A percentile compares a stretch with the other conserved stretches of the same genome.
These are phyloP conservation scores for Drosophila funebris DNA, from an alignment of 1,140 invertebrate species.

Conservation along the genomic window DNA sequence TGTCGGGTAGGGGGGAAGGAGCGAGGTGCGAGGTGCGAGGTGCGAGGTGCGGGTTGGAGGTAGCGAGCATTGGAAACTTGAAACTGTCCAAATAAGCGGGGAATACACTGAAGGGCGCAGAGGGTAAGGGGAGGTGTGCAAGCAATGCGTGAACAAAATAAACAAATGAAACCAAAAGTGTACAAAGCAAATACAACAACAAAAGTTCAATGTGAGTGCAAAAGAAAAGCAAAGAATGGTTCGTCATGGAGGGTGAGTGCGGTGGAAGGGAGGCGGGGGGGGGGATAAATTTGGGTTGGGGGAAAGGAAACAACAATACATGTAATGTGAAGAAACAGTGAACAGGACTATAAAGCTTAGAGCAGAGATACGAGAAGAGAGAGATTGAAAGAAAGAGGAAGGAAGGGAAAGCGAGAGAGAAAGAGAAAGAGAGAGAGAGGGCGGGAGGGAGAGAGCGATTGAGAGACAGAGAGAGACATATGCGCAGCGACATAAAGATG, in stretches of 20 bases:
- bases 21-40: background rate
- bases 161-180: slow-evolving; percentile 51
- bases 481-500: background rate
- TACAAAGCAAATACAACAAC: slow-evolving; percentile 19
- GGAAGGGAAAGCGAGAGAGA: too few species aligned
- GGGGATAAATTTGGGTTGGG: background rate
- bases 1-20: background rate
- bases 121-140: background rate
- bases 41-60: background rate
- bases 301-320: background rate
- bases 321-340: background rate
- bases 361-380: background rate
- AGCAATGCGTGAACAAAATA: slow-evolving; percentile 51
- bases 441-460: too few species aligned
- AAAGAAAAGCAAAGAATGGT: too few species aligned
- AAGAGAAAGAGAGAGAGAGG: too few species aligned
- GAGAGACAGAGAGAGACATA: too few species aligned
- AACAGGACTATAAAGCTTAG: background rate
- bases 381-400: too few species aligned
- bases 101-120: too few species aligned
- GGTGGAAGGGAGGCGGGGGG: too few species aligned
- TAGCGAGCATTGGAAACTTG: slow-evolving; percentile 14
- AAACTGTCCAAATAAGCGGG: slow-evolving; percentile 24
- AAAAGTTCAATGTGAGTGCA: background rate
- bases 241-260: too few species aligned